Base-by-base conservation (phyloP, 2,113 vertebrate species). In the Hippopotamus amphibius region DNA sequence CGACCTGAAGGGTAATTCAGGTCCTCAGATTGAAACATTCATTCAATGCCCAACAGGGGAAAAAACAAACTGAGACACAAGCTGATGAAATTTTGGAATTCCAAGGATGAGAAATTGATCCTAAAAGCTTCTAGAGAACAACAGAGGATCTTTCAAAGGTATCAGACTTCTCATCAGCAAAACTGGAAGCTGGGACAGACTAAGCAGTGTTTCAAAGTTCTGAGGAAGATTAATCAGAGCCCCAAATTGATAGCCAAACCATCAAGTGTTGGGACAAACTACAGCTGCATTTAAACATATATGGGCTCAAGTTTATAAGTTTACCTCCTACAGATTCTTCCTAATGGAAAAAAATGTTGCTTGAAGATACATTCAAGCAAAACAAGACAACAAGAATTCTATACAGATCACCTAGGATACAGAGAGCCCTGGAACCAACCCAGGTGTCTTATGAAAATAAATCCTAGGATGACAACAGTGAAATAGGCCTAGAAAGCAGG, bases 81-180 rank as follows among this genome's bases (percentile, higher is more conserved):
- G 16, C 61, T 83, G 61, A 22, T 76, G 14, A 83, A 90, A 93
- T 57, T 83, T 37, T 43, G 21, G 50, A 94, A 90, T 90, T 87
- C 21, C 41, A 90, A 50, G 41, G 46, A 65, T 86, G 46, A 84
- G 68, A 94, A 83, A 93, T 22, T 53, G 9, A 90, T 88, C 22
- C 43, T 76, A 65, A 96, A 88, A 92, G 1, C 41, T 80, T 84
- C 69, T 90, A 66, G 65, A 61, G n/a, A 91, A 72, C 46, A 74
- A 28, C 37, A 50, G 88, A 37, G 74, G 5, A 74, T 63, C 37
- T 96, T 80, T 93, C 43, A 71, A 80, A 93, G 14, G 4, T 57
- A 82, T 66, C 53, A 82, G 66, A 33, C 17, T 66, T 82, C 46
- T 81, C 71, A 88, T 94, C 43, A 89, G 59, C 26, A 82, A 79